phyloP scores from a whole-genome alignment of 2,888 invertebrate genomes.

The Caenorhabditis drosophilae region DNA sequence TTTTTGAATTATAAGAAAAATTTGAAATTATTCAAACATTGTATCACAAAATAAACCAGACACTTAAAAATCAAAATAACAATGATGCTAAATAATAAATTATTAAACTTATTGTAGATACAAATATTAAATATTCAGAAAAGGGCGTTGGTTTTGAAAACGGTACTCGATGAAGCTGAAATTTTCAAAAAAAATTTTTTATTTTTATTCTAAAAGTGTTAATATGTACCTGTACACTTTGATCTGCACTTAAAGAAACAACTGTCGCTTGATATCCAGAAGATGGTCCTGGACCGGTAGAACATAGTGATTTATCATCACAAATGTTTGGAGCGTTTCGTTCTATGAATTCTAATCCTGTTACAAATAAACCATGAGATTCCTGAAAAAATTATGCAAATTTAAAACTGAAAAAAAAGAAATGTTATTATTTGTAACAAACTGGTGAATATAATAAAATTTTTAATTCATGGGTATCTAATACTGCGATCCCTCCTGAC shows the following conservation, averaged over 20 bases:
- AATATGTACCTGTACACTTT: constrained; percentile 64
- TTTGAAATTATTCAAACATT: no score
- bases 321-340: constrained; percentile 22
- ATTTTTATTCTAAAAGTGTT: no score
- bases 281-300: constrained; percentile 47
- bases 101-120: constrained; percentile 30
- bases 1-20: no score
- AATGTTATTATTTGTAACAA: not conserved
- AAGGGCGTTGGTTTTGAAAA: constrained; percentile 29
- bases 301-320: constrained; percentile 3
- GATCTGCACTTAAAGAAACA: constrained; percentile 65
- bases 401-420: not conserved
- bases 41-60: no score
- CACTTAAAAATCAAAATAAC: constrained; percentile 9
- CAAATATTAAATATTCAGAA: constrained; percentile 36
- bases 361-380: constrained; percentile 91
- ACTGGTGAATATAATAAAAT: constrained; percentile 30
- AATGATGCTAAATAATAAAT: constrained; percentile 28
- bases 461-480: constrained; percentile 48
- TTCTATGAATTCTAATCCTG: constrained; percentile 86
- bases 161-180: constrained; percentile 45
- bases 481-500: constrained; percentile 67
- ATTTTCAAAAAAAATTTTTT: no score
- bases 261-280: constrained; percentile 50
- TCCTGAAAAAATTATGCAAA: no score